A percentile compares a stretch with the other conserved stretches of the same genome.
These are phyloP conservation scores for Zaprionus obscuricornis DNA, from an alignment of 2,888 invertebrate species.

Conservation along the genomic window DNA sequence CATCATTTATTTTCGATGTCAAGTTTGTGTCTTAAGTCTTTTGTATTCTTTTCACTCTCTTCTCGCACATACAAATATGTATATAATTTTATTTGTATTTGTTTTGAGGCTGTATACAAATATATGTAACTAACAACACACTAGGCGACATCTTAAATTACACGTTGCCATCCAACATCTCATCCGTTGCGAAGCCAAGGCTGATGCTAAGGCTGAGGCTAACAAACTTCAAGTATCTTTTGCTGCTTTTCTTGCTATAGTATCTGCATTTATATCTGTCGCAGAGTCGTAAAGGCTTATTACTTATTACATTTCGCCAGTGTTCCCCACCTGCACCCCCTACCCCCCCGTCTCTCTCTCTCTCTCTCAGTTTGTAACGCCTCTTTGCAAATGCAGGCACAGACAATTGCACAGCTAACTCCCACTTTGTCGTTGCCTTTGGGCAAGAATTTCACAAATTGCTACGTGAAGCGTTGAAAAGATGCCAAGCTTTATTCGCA, in stretches of 20 bases:
- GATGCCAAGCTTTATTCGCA: slow-evolving; percentile 56
- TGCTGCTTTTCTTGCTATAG: slow-evolving; percentile 2
- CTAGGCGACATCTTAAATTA: slow-evolving; percentile 47
- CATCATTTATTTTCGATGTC: slow-evolving; percentile 77
- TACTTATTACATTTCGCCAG: slow-evolving; percentile 47
- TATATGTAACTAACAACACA: neutral
- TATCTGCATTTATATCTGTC: slow-evolving; percentile 48
- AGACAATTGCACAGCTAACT: neutral
- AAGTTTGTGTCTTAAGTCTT: slow-evolving; percentile 68
- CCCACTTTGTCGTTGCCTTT: neutral
- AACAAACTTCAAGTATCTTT: slow-evolving; percentile 8
- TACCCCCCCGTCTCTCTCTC: neutral
- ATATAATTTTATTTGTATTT: slow-evolving; percentile 31
- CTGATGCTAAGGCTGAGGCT: too few relatives aligned
- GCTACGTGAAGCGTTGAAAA: slow-evolving; percentile 74
- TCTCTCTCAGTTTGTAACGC: slow-evolving; percentile 24
- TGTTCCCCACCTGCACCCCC: neutral
- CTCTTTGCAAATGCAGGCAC: slow-evolving; percentile 13
- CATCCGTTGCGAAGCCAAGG: slow-evolving; percentile 45
- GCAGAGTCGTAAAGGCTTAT: slow-evolving; percentile 53
- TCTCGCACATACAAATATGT: slow-evolving; percentile 5
- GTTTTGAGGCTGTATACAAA: slow-evolving; percentile 17
- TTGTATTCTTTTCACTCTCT: slow-evolving; percentile 65
- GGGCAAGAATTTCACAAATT: slow-evolving; percentile 73
- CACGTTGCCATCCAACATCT: too few relatives aligned